phyloP scores from a whole-genome alignment of 2,797 vertebrate genomes.

The Pterois miles region DNA sequence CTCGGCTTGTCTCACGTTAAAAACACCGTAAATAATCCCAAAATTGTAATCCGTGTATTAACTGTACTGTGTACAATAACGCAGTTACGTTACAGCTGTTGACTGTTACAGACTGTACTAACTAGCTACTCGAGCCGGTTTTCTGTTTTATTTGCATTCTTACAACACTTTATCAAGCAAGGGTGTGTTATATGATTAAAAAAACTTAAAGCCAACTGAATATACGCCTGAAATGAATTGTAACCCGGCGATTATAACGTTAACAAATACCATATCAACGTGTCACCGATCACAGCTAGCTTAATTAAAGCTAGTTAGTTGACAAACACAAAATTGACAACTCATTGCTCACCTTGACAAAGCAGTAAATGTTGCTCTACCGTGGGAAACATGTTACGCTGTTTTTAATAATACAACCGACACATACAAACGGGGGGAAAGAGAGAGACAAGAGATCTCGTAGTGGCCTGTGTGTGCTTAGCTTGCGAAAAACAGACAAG shows the following conservation, averaged over 20 bases:
- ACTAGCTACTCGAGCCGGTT: background rate
- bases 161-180: background rate
- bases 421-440: background rate
- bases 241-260: too few species aligned
- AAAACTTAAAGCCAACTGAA: too few species aligned
- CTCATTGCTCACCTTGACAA: background rate
- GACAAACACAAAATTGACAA: constrained; percentile 27
- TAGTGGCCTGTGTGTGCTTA: constrained; percentile 69
- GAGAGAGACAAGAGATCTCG: constrained; percentile 2
- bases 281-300: constrained; percentile 16
- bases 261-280: too few species aligned
- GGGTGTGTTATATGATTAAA: too few species aligned
- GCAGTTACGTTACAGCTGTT: constrained; percentile 45
- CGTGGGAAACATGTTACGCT: background rate
- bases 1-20: background rate
- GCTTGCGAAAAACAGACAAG: constrained; percentile 56
- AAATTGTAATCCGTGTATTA: background rate
- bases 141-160: background rate
- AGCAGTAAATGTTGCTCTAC: too few species aligned
- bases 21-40: background rate
- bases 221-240: too few species aligned
- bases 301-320: constrained; percentile 6
- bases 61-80: background rate
- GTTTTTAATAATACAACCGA: background rate
- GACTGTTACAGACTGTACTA: background rate